Evolutionary conservation across 2,888 invertebrate genomes (phyloP), one percentile per base, ranked within the genome.

Genomic region (Eumacrocentrus americanus): DNA sequence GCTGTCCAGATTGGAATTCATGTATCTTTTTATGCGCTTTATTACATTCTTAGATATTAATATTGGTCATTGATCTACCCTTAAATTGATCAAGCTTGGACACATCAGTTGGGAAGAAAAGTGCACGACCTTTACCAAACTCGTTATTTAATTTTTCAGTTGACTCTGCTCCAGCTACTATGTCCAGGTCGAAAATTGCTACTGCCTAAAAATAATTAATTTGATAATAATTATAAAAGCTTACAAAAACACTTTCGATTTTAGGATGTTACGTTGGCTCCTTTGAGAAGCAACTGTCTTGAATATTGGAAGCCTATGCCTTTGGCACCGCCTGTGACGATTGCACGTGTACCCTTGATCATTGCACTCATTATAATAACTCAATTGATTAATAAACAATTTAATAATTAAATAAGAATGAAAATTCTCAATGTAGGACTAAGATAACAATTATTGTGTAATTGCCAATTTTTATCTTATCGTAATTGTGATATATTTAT

Each of bases 71-170:
- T n/a, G n/a, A n/a, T n/a, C 69, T 68, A 81, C 81, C 81, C 73
- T 82, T 81, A 44, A 85, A 67, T 63, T 86, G 67, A 20, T 67
- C 65, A 34, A 44, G 47, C 7, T 80, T 81, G 0, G 82, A 82
- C n/a, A 86, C 84, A 51, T 87, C 84, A 58, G 83, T 83, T 64
- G 81, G 81, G 11, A 84, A 71, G 67, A 83, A 87, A 3, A 81
- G 70, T 0, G 81, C 83, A 64, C 80, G 83, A 6, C 6, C 14
- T 1, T 70, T 64, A 0, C 79, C 79, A 37, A 76, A 75, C 60
- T 76, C 73, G 0, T 64, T 62, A 55, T 78, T 77, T 2, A 79
- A 55, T 14, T 60, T 61, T 4, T 72, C 66, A 29, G 66, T 68
- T 3, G 72, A 70, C 5, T 64, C 51, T 20, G 66, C 57, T 0